Evolutionary conservation across 2,888 invertebrate species (phyloP).

Genomic region (Aspidiotus destructor): DNA sequence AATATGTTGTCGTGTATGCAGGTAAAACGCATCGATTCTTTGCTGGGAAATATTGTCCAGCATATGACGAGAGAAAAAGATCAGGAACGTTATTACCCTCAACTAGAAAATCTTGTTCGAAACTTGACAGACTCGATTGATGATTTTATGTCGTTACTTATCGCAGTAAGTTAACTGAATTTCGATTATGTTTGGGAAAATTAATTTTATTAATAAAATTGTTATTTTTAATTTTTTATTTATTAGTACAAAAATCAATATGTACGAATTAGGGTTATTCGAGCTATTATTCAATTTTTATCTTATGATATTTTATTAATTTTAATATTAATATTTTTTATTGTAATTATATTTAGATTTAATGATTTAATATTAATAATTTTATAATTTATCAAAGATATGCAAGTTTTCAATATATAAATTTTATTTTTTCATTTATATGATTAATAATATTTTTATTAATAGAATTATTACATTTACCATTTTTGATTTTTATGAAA

Average conservation of each 20-base stretch:
- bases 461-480: no score
- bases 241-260: not conserved
- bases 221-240: not conserved
- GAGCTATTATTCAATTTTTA: not conserved
- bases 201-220: no score
- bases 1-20: slow-evolving; percentile 1
- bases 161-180: slow-evolving; percentile 19
- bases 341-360: no score
- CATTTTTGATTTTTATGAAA: no score
- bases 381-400: no score
- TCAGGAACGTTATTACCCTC: slow-evolving; percentile 68
- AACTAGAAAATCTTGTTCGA: slow-evolving; percentile 57
- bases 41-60: slow-evolving; percentile 76
- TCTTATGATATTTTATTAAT: no score
- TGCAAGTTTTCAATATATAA: no score
- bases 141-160: slow-evolving; percentile 20
- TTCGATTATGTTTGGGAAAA: no score
- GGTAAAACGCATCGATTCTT: slow-evolving; percentile 60
- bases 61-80: slow-evolving; percentile 67
- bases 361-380: no score
- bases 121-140: slow-evolving; percentile 15
- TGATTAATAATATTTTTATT: no score
- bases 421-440: no score
- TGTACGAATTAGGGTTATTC: not conserved
- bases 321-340: no score